These are phyloP conservation scores for Cydia pomonella DNA, from an alignment of 1,140 invertebrate species.

Conservation along the genomic window DNA sequence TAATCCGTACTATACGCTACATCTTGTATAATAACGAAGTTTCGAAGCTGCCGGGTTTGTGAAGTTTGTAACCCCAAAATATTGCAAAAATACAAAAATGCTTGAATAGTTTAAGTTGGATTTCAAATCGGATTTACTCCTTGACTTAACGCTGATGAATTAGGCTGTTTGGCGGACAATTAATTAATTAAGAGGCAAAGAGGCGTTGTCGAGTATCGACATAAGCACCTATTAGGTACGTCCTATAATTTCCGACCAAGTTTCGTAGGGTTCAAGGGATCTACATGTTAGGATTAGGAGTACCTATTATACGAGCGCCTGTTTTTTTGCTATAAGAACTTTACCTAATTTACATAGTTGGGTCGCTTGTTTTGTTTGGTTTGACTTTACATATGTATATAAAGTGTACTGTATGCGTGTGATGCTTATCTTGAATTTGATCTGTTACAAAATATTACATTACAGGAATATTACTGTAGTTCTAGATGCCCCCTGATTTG, in stretches of 20 bases:
- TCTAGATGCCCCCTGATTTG: neutral
- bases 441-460: neutral
- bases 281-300: neutral
- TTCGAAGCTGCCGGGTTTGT: too few relatives aligned
- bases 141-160: too few relatives aligned
- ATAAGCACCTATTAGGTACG: too few relatives aligned
- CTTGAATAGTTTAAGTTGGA: neutral
- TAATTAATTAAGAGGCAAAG: too few relatives aligned
- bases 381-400: conserved; percentile 3
- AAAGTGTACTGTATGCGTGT: too few relatives aligned
- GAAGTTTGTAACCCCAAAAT: neutral
- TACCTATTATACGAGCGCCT: neutral
- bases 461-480: neutral
- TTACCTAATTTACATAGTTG: neutral
- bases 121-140: too few relatives aligned
- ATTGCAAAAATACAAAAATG: neutral
- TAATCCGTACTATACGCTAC: too few relatives aligned
- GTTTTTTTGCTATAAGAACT: neutral
- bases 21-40: too few relatives aligned
- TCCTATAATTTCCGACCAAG: neutral
- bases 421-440: neutral
- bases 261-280: neutral
- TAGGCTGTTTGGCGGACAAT: too few relatives aligned
- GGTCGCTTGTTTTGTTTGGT: neutral
- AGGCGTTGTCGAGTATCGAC: neutral